Base-by-base conservation (phyloP, 1,140 invertebrate species). In the Polypedilum pembai region DNA sequence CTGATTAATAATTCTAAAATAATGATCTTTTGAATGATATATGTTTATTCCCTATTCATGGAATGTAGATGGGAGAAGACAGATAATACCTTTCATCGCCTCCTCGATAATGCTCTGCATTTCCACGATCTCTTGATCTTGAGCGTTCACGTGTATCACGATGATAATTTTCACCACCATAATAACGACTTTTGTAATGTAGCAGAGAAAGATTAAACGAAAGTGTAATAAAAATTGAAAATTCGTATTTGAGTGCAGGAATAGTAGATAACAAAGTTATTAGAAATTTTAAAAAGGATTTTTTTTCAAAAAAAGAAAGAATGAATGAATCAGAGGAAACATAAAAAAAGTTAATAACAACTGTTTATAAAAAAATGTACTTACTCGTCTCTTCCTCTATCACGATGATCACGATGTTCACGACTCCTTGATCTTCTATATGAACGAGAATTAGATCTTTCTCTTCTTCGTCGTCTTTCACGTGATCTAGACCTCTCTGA, bases 21-120 rank as follows among this genome's bases (percentile, higher is more conserved):
- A 24, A 24, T 75, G 18, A 33, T 12, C 74, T n/a, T 66, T 33
- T 72, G n/a, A 75, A 75, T 72, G 63, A 41, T n/a, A n/a, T n/a
- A n/a, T n/a, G n/a, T 72, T 74, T 12, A 17, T 74, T 75, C 7
- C 10, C 45, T 75, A 75, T 10, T 40, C 41, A 18, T n/a, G 63
- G 15, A 7, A 63, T 63, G 72, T 24, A 56, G 45, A 56, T 0
- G n/a, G 45, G 45, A 56, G 2, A 33, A 33, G 24, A 56, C 8
- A 56, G 12, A 12, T n/a, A 81, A 85, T 85, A 91, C 90, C 90
- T 90, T 80, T 91, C 90, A 82, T 91, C 90, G 73, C 45, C 45
- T 12, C 45, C 45, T 56, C 90, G 84, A 81, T 90, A 91, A 79
- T 90, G 86, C 74, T 83, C 82, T 3, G 83, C 84, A 10, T 85